Evolutionary conservation across 1,140 invertebrate genomes (phyloP).

Genomic region (Armadillidium nasatum): DNA sequence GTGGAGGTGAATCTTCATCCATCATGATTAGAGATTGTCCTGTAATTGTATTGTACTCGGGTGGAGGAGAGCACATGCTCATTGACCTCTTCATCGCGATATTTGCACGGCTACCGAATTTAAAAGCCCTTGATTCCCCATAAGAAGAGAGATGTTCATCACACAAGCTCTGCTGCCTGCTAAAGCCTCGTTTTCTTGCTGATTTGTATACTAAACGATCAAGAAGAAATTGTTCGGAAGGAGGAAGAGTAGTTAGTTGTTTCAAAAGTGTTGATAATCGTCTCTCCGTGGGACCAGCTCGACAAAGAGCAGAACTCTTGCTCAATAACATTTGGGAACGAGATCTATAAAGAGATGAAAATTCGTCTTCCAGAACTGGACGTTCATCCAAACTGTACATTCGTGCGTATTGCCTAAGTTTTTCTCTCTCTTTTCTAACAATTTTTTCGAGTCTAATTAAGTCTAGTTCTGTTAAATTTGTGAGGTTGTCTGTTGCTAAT

Average conservation of each 20-base stretch:
- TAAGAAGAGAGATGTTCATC: constrained; percentile 36
- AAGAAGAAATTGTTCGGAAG: constrained; percentile 41
- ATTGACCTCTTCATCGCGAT: constrained; percentile 31
- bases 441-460: constrained; percentile 36
- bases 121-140: not conserved
- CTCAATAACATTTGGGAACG: constrained; percentile 36
- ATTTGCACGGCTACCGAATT: not conserved
- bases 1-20: not conserved
- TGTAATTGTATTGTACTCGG: not conserved
- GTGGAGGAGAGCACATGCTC: constrained; percentile 20
- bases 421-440: constrained; percentile 36
- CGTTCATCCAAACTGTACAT: constrained; percentile 42
- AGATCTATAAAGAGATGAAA: constrained; percentile 39
- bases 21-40: not conserved
- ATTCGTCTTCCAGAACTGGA: constrained; percentile 40
- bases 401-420: constrained; percentile 35
- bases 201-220: constrained; percentile 39
- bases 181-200: constrained; percentile 30
- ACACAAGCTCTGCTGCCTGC: constrained; percentile 34
- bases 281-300: constrained; percentile 33
- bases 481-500: constrained; percentile 41
- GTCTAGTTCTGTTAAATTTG: constrained; percentile 35
- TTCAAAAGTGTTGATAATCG: constrained; percentile 33
- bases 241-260: constrained; percentile 36
- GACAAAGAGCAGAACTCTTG: constrained; percentile 32